Evolutionary conservation across 2,113 vertebrate genomes (phyloP), one percentile per base, ranked within the genome.

Genomic region (Carettochelys insculpta): DNA sequence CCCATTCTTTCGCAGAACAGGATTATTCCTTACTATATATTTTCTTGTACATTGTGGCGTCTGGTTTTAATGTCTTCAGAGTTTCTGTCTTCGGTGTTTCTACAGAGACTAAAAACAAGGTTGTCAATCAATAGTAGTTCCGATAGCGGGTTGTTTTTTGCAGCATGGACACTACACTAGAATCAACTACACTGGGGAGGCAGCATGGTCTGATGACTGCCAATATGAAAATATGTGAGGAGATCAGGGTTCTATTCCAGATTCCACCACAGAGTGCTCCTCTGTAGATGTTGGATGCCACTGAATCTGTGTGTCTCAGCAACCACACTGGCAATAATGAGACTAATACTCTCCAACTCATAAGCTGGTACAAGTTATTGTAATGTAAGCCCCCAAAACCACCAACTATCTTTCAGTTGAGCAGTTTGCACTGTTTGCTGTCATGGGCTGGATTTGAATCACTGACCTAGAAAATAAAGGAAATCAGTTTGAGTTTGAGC

Each of bases 141-240:
- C 48, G 11, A 25, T 53, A 51, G 43, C 10, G 25, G 14, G 13
- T n/a, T 73, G 71, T 90, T 58, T 43, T 78, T 14, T 1, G 0
- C 73, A 16, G 61, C 0, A 0, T 31, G 7, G 19, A 11, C 14
- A 29, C 24, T 47, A 51, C 4, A n/a, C 29, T 58, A n/a, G 27
- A 52, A 25, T 7, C n/a, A 43, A 8, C 45, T 38, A 8, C 38
- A 47, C 4, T 2, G 11, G 20, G 9, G 24, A 53, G 71, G 20
- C 51, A 31, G 6, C 0, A 0, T 58, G 16, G 12, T 68, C 12
- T 79, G 13, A 34, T 1, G 1, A 22, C 58, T 34, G 5, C 11
- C 29, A 6, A 29, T 29, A 20, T 43, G 17, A 52, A 43, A 27
- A 9, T 53, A 14, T 52, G 38, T 82, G 22, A 54, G 38, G 20